Evolutionary conservation across 1,140 invertebrate genomes (phyloP), one percentile per base, ranked within the genome.

Genomic region (Lysiphlebus fabarum): DNA sequence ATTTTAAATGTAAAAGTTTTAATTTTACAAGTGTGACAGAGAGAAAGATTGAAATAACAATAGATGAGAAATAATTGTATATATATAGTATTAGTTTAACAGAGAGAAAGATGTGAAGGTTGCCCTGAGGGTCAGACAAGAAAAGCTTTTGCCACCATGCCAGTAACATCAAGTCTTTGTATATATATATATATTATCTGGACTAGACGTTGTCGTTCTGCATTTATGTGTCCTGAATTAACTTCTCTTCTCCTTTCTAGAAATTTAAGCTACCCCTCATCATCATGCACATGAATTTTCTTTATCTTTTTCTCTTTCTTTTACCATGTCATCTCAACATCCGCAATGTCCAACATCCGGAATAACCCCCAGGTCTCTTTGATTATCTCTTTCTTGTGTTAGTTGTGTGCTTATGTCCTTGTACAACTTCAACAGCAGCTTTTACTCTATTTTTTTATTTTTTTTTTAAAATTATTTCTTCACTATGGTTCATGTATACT

Each of bases 211-310:
- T 37, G 49, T 58, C 37, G 53, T 65, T 62, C 17, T 26, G 43
- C 37, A 51, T 38, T 58, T 50, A 66, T 69, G 66, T 64, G 61
- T 59, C 56, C 59, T 63, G 47, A 62, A 70, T 70, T 69, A 70
- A 70, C 65, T 65, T 65, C 48, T 37, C 56, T 38, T 37, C 14
- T 53, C 17, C 17, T 26, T 26, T 26, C 26, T 49, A 26, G 17
- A 26, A 26, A 26, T 26, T 26, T 26, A 26, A 26, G 17, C 17
- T 26, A 26, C 10, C 33, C 36, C 26, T 49, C 38, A 51, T 38
- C 36, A 11, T 49, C 38, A 51, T 38, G 49, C 38, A 51, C 49
- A 36, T 33, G 34, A 37, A 6, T 37, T 51, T 36, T 51, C n/a
- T 7, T 36, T 48, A 4, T n/a, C 7, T 38, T 0, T 34, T n/a